Base-by-base conservation (phyloP, 2,888 invertebrate genomes). In the Ecliptopera silaceata region DNA sequence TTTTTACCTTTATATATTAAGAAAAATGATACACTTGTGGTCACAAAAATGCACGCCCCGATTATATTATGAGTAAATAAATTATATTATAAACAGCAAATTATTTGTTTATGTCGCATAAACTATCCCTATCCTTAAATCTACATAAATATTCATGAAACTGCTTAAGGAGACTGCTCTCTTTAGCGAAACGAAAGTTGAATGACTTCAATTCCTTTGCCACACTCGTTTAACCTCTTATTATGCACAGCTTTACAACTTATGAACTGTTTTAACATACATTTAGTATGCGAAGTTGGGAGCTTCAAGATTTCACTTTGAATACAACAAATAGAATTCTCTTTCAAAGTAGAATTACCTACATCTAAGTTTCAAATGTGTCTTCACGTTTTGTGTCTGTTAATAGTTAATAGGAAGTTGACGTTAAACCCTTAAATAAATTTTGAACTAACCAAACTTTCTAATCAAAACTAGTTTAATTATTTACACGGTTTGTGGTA, bases 121-220 rank as follows among this genome's bases (percentile, higher is more conserved):
- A 71, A 76, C 66, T 71, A 76, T 74, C 77, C 82, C 80, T 80
- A 83, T 81, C 77, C 79, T 79, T 73, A 81, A 81, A 84, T 82
- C 79, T 73, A 69, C 76, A 77, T 84, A 78, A 83, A 86, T 86
- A 86, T 86, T 86, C 83, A 86, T 85, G 80, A 77, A 75, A 71
- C 73, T 73, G 79, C 74, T 82, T 80, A 80, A 41, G 71, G 71
- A 74, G 74, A 76, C 72, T 75, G 75, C 75, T 77, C 74, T 79
- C 75, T 78, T 81, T 73, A 74, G 73, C 70, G 61, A 75, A 78
- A 80, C 75, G 74, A 77, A 79, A 75, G 72, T 74, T 77, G 72
- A 78, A 75, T 73, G 73, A 79, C 75, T 75, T 72, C 15, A 42
- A 46, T 47, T 59, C 50, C 57, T 52, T 56, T 50, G 50, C 54